Evolutionary conservation across 2,797 vertebrate species (phyloP), one percentile per base, ranked within the genome.

Genomic region (Lepidocolaptes lacrymiger): DNA sequence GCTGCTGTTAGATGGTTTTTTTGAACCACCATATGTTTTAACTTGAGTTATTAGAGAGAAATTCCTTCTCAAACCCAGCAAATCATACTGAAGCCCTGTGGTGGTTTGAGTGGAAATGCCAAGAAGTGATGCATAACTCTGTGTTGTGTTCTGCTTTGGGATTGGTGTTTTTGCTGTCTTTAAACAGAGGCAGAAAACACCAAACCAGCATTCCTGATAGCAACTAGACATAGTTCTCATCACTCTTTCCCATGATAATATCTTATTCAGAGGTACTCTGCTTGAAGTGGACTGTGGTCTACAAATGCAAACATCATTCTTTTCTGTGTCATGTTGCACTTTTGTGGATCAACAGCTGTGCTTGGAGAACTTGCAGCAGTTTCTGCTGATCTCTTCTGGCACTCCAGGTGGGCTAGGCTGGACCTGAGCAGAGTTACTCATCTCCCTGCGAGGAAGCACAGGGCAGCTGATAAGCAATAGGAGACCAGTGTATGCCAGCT

Each of bases 141-240:
- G 15, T 58, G 6, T 4, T 18, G 7, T 56, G 16, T 71, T 75
- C 32, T 24, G 4, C 6, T 73, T 44, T 69, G 20, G 12, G 6
- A 2, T 75, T 72, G 17, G 12, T 78, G 12, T 10, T 17, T 83
- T 84, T 84, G 14, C 20, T 56, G 26, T 41, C 34, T 84, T 61
- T 19, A 69, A 72, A 32, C 2, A 64, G 39, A 37, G 24, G 19
- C 58, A 43, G 28, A 48, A 82, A 75, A 22, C 12, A 22, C 23
- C n/a, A 61, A 73, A 21, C 22, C 17, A 49, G 7, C 2, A 0
- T 32, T 56, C 51, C 4, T 55, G 3, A 24, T 71, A 43, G 20
- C 37, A 63, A 0, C 6, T n/a, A 12, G 21, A 5, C 10, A 3
- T n/a, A 28, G 18, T 14, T 48, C 6, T 61, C 9, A 8, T 43